These are phyloP conservation scores for Ecliptopera silaceata DNA, from an alignment of 2,888 invertebrate species.

Conservation along the genomic window DNA sequence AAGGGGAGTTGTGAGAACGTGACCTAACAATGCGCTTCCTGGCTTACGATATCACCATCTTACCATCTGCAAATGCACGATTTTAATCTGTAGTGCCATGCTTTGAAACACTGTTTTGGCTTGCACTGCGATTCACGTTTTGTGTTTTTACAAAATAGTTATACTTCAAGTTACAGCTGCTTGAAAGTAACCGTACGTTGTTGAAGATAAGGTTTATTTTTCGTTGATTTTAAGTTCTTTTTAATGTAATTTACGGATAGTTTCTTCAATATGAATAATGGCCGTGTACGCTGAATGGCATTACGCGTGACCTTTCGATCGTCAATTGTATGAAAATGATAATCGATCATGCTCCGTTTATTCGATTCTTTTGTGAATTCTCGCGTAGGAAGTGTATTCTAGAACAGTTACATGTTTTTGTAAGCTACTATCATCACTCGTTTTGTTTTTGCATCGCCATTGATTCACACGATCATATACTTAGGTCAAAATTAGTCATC, in stretches of 20 bases:
- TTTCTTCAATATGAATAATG: conserved; percentile 69
- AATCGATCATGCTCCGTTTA: conserved; percentile 73
- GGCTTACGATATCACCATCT: conserved; percentile 76
- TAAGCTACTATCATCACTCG: conserved; percentile 7
- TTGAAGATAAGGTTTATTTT: conserved; percentile 38
- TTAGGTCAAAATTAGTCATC: too few relatives aligned
- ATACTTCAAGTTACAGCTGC: conserved; percentile 37
- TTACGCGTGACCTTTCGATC: conserved; percentile 80
- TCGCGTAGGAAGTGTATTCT: conserved; percentile 38
- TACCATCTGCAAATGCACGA: conserved; percentile 51
- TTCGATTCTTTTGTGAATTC: conserved; percentile 63
- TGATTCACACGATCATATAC: not conserved
- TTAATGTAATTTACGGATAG: conserved; percentile 51
- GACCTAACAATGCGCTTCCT: conserved; percentile 83
- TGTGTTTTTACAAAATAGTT: conserved; percentile 49
- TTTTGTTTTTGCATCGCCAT: conserved; percentile 16
- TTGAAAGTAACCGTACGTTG: conserved; percentile 44
- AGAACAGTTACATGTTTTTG: conserved; percentile 11
- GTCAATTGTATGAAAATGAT: conserved; percentile 78
- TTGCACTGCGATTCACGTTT: conserved; percentile 15
- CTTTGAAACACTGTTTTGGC: conserved; percentile 27
- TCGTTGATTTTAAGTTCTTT: conserved; percentile 33
- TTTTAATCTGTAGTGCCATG: conserved; percentile 60
- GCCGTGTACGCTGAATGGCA: conserved; percentile 68
- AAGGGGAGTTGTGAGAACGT: conserved; percentile 83